These are phyloP conservation scores for Pecten maximus DNA, from an alignment of 2,888 invertebrate species.

Conservation along the genomic window DNA sequence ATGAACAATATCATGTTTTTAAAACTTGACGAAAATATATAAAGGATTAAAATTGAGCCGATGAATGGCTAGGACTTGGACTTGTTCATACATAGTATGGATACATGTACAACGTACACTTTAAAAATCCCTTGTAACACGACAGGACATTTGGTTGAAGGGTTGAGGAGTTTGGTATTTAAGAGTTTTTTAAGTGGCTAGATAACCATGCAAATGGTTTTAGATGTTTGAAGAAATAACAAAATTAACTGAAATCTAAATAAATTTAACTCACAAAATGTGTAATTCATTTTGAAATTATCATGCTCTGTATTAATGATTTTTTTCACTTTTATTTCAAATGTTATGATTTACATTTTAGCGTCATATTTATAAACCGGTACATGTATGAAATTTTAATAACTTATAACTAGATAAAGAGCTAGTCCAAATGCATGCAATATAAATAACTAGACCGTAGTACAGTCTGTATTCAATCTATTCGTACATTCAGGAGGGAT, in stretches of 20 bases:
- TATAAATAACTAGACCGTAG: neutral
- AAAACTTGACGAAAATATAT: no score
- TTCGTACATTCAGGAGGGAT: neutral
- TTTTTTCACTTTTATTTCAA: neutral
- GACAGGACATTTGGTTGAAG: neutral
- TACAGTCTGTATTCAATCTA: neutral
- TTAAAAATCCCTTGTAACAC: neutral
- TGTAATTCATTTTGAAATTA: neutral
- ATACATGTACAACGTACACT: no score
- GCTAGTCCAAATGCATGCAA: conserved; percentile 7
- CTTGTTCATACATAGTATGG: neutral
- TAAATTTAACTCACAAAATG: neutral
- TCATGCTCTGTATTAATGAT: neutral
- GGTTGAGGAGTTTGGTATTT: conserved; percentile 11
- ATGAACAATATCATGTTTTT: neutral
- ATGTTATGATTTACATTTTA: conserved; percentile 3
- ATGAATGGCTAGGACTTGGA: neutral
- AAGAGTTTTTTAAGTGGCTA: neutral
- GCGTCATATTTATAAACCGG: conserved; percentile 31
- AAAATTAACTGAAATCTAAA: neutral
- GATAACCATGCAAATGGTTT: neutral
- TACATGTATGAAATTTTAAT: conserved; percentile 27
- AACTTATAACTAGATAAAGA: conserved; percentile 22
- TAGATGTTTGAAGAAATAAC: neutral
- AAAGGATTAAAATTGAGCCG: neutral